These are phyloP conservation scores for Drosophila biarmipes DNA, from an alignment of 1,140 invertebrate genomes.

Conservation along the genomic window DNA sequence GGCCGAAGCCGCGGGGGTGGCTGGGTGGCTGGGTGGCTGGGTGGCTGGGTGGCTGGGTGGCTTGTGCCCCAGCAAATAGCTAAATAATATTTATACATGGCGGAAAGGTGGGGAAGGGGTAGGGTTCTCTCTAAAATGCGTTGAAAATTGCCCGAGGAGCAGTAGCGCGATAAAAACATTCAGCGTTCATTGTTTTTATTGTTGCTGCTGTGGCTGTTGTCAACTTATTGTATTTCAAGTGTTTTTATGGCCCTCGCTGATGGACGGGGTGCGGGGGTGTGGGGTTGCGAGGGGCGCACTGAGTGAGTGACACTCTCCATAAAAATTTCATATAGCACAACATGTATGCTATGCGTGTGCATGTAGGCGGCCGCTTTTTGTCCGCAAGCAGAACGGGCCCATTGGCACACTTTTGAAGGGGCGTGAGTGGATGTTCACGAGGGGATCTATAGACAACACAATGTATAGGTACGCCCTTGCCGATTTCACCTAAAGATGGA, in stretches of 20 bases:
- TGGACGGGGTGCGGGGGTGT: neutral
- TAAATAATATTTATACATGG: slow-evolving; percentile 54
- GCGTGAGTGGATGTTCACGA: neutral
- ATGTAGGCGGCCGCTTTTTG: neutral
- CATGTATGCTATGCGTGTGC: slow-evolving; percentile 4
- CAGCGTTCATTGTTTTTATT: slow-evolving; percentile 71
- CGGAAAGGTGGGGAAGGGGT: neutral
- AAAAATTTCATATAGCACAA: slow-evolving; percentile 40
- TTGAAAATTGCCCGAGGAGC: slow-evolving; percentile 68
- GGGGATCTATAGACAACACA: neutral
- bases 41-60: slow-evolving; percentile 7
- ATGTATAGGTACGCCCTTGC: too few species aligned
- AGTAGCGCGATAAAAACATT: slow-evolving; percentile 76
- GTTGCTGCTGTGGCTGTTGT: slow-evolving; percentile 40
- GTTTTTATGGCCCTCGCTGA: slow-evolving; percentile 55
- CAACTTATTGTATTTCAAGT: slow-evolving; percentile 73
- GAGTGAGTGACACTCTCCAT: slow-evolving; percentile 34
- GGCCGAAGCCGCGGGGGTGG: slow-evolving; percentile 28
- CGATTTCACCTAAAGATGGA: too few species aligned
- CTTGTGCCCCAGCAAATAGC: slow-evolving; percentile 59
- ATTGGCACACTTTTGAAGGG: slow-evolving; percentile 15
- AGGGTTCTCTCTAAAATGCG: slow-evolving; percentile 51
- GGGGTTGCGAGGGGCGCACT: slow-evolving; percentile 12
- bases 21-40: slow-evolving; percentile 4
- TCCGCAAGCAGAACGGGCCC: neutral